Evolutionary conservation across 2,888 invertebrate genomes (phyloP), one percentile per base, ranked within the genome.

Genomic region (Priocnemis perturbator): DNA sequence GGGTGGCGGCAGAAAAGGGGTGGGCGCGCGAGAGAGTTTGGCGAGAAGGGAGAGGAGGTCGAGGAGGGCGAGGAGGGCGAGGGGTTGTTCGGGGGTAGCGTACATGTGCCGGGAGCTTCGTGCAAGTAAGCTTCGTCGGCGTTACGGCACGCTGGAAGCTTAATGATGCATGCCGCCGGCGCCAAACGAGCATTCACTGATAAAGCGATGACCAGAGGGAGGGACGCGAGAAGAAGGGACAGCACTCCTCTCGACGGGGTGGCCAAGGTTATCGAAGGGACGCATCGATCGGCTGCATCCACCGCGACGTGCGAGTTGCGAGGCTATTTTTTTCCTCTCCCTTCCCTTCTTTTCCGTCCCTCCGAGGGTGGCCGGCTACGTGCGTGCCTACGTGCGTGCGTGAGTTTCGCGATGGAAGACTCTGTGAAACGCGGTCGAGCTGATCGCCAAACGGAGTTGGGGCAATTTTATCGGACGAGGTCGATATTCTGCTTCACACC

Each of bases 81-180:
- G 47, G 50, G 62, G 58, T 45, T 23, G 61, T 37, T 50, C 57
- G 69, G 62, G 69, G 64, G 55, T 64, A 62, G 60, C 59, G 65
- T 52, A 61, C 66, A 64, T 47, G 50, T 44, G 30, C 52, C 26
- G 50, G 26, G 67, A 64, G 69, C 64, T 68, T 65, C 70, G 73
- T 71, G 79, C 77, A 73, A 81, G 82, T 76, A 78, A 80, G 79
- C 80, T 78, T 80, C 79, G 80, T 82, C 77, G 75, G 73, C 77
- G 81, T 81, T 79, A 77, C 77, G 65, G 81, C 77, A 78, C 77
- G 77, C 77, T 80, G 79, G 75, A 82, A 78, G 77, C 80, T 82
- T 79, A 82, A 82, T 82, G 82, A 82, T 82, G 82, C 82, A 81
- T 82, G 79, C 83, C 77, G 81, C 76, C 77, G 79, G 75, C 81